These are phyloP conservation scores for Ruditapes philippinarum DNA, from an alignment of 1,140 invertebrate species.

Conservation along the genomic window DNA sequence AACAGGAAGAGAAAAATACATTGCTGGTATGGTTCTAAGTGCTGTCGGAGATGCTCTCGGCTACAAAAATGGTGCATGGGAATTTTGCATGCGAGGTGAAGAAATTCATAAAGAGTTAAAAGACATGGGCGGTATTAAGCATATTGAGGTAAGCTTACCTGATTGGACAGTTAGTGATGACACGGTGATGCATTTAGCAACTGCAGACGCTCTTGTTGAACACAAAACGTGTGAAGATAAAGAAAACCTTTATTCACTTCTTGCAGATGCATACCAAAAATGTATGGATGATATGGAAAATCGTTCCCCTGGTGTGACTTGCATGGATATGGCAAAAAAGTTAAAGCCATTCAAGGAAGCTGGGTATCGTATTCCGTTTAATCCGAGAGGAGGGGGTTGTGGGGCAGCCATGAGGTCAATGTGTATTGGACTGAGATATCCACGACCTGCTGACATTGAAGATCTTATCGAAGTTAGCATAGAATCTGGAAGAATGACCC, in stretches of 20 bases:
- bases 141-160: constrained; percentile 65
- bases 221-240: constrained; percentile 13
- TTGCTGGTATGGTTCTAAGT: constrained; percentile 80
- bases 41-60: constrained; percentile 83
- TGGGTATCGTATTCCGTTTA: constrained; percentile 23
- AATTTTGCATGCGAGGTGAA: constrained; percentile 77
- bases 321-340: not conserved
- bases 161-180: constrained; percentile 77
- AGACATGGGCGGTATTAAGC: constrained; percentile 75
- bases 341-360: not conserved
- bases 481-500: too few species aligned
- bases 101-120: constrained; percentile 77
- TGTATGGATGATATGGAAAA: constrained; percentile 82
- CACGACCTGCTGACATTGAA: too few species aligned
- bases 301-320: constrained; percentile 72
- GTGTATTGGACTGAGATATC: too few species aligned
- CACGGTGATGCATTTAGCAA: constrained; percentile 77
- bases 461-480: too few species aligned
- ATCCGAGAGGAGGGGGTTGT: constrained; percentile 76
- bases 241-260: too few species aligned
- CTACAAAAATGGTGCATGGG: constrained; percentile 81
- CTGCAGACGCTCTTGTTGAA: too few species aligned
- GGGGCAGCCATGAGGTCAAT: too few species aligned
- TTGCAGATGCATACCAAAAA: constrained; percentile 74
- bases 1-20: constrained; percentile 71